Conservation (phyloP, 1,140 invertebrate genomes). For the Lordiphosa stackelbergi region DNA sequence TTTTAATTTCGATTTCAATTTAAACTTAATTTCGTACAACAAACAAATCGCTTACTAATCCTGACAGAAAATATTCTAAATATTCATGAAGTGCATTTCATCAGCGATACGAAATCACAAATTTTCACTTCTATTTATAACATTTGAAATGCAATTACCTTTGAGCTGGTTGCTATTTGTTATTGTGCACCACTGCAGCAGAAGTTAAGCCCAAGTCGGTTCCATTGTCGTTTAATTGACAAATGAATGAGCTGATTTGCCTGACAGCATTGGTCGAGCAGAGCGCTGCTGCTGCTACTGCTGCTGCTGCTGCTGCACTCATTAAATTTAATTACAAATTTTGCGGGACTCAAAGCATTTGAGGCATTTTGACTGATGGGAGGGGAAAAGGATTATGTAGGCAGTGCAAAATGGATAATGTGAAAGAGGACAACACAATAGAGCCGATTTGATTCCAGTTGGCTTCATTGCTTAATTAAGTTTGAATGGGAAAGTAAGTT, state of each 20-base stretch:
- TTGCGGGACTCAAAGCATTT: constrained; percentile 31
- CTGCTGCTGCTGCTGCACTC: constrained; percentile 52
- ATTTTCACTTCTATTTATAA: constrained; percentile 32
- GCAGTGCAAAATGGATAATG: constrained; percentile 32
- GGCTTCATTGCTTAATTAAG: constrained; percentile 8
- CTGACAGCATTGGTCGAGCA: constrained; percentile 39
- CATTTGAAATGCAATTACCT: constrained; percentile 54
- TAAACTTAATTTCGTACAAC: neutral
- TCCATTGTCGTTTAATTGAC: constrained; percentile 66
- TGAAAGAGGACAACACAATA: constrained; percentile 34
- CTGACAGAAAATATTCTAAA: constrained; percentile 26
- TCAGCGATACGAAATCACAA: constrained; percentile 32
- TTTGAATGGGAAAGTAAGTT: neutral
- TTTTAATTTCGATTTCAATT: constrained; percentile 3
- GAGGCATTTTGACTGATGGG: constrained; percentile 15
- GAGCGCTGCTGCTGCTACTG: constrained; percentile 23
- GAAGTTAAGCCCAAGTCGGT: constrained; percentile 27
- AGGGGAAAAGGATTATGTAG: constrained; percentile 6
- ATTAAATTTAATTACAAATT: constrained; percentile 72
- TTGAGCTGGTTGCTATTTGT: constrained; percentile 14
- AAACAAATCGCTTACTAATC: constrained; percentile 2
- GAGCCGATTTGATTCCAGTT: constrained; percentile 8
- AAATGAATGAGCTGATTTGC: constrained; percentile 69
- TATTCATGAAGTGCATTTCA: constrained; percentile 61
- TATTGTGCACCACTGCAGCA: constrained; percentile 13